Evolutionary conservation across 1,140 invertebrate species (phyloP).

Genomic region (Maconellicoccus hirsutus): DNA sequence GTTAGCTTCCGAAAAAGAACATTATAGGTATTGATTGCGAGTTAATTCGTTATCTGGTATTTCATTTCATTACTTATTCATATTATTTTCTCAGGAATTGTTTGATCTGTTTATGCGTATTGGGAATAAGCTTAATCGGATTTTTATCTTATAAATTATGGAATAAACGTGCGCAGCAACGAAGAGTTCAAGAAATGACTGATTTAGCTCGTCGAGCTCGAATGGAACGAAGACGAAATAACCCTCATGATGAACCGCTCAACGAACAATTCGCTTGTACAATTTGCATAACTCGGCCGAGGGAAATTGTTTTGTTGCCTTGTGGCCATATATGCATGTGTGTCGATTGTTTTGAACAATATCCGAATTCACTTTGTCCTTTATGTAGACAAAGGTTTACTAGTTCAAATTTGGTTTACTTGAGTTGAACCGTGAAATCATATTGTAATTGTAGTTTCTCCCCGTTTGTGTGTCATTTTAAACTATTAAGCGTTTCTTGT

Average conservation of each 20-base stretch:
- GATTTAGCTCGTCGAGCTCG: conserved; percentile 37
- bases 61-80: not conserved
- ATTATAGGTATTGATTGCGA: not conserved
- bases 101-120: not conserved
- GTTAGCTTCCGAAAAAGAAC: not conserved
- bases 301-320: conserved; percentile 59
- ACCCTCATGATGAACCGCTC: conserved; percentile 44
- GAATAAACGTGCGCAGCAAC: not conserved
- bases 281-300: conserved; percentile 43
- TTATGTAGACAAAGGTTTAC: conserved; percentile 53
- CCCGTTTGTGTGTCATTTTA: not conserved
- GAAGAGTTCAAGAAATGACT: not conserved
- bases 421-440: conserved; percentile 33
- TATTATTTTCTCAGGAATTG: not conserved
- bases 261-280: conserved; percentile 57
- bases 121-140: not conserved
- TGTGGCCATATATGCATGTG: conserved; percentile 75
- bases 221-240: conserved; percentile 40
- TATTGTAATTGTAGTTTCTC: not conserved
- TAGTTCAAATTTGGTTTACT: conserved; percentile 55
- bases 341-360: conserved; percentile 58
- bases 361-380: conserved; percentile 54
- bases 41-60: not conserved
- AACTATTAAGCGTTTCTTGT: not conserved
- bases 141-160: not conserved